Base-by-base conservation (phyloP, 2,888 invertebrate genomes). In the Allolobophora icterica region DNA sequence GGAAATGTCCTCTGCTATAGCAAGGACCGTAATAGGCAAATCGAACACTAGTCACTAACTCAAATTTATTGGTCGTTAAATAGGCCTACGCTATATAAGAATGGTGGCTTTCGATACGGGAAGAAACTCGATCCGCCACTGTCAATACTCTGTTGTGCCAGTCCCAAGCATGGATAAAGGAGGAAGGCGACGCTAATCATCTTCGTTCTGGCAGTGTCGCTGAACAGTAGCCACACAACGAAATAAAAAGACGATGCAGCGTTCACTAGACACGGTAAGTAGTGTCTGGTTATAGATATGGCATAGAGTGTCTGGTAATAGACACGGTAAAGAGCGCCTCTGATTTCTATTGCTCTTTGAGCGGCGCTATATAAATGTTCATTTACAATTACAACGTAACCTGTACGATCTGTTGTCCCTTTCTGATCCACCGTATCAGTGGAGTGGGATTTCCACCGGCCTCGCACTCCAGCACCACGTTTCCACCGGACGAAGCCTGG, bases 391-490 rank as follows among this genome's bases (percentile, higher is more conserved):
- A 33, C 15, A 33, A 34, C 17, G 13, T 84, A 35, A 95, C 95
- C 94, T 95, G 95, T 90, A 93, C 91, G 71, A 94, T 93, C 90
- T 95, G 92, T n/a, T 94, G 93, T 34, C 97, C 97, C 91, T 97
- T 97, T 94, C 97, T 97, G 93, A 97, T 95, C 98, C 98, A 98
- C 93, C 97, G 96, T n/a, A 98, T 96, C 3, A 96, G 96, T 0
- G 98, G 98, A 0, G 97, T 96, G 1, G 98, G 98, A 87, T 96
- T 96, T 3, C 97, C 98, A 93, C 96, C 96, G 0, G 97, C 97
- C 93, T 97, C 97, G 94, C 98, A 98, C 91, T 96, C 96, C n/a
- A 98, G 96, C 94, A 97, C 97, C 30, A n/a, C 35, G 6, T 17
- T 30, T 33, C 52, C 87, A 84, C 94, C 92, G 24, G 95, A 94